Percentiles rank a stretch among this genome's conserved stretches.
Evolutionary conservation across 1,140 invertebrate genomes (phyloP).

Genomic region (Hylaeus volcanicus): DNA sequence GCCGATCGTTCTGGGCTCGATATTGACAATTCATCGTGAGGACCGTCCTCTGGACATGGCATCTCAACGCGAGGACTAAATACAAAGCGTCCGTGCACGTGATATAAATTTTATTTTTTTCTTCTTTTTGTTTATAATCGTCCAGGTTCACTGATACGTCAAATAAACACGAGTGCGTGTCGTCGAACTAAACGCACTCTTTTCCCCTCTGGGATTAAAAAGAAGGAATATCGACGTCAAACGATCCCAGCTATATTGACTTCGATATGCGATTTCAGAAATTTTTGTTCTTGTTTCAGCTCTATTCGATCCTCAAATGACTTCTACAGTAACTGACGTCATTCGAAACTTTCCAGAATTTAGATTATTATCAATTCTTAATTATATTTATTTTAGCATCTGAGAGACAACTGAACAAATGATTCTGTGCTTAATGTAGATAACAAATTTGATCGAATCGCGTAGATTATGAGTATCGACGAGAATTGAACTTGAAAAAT

Average conservation of each 20-base stretch:
- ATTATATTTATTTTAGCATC: too few relatives aligned
- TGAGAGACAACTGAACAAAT: too few relatives aligned
- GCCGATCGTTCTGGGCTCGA: constrained; percentile 44
- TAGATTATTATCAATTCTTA: too few relatives aligned
- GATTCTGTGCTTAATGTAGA: too few relatives aligned
- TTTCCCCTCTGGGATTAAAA: not conserved
- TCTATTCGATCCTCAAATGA: too few relatives aligned
- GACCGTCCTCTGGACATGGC: constrained; percentile 57
- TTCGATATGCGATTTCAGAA: too few relatives aligned
- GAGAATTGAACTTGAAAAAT: too few relatives aligned
- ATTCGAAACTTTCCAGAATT: too few relatives aligned
- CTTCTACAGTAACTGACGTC: too few relatives aligned
- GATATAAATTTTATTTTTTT: constrained; percentile 33
- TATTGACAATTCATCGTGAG: constrained; percentile 62
- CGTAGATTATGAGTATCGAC: too few relatives aligned
- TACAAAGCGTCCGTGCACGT: constrained; percentile 4
- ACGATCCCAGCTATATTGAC: not conserved
- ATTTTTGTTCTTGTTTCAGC: too few relatives aligned
- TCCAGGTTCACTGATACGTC: constrained; percentile 10
- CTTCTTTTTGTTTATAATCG: constrained; percentile 9
- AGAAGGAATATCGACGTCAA: not conserved
- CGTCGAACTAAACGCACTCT: not conserved
- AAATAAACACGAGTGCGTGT: constrained; percentile 20
- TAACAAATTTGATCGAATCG: too few relatives aligned
- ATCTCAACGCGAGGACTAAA: constrained; percentile 55